Conservation (phyloP, 2,888 invertebrate genomes). For the Laothoe populi region DNA sequence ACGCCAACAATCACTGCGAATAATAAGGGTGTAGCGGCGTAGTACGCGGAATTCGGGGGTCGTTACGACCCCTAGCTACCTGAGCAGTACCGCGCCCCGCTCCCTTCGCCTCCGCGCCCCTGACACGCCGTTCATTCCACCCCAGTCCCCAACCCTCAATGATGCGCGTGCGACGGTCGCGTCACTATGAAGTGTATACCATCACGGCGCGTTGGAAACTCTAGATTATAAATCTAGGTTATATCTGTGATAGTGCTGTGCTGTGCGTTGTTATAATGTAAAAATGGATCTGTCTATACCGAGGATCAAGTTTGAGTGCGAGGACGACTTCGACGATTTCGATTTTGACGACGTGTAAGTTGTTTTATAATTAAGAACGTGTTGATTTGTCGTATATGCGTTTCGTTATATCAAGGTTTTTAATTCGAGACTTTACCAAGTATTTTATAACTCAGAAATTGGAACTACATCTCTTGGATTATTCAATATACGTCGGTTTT, state of each 20-base stretch:
- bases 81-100: constrained; percentile 43
- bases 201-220: constrained; percentile 15
- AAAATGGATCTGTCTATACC: constrained; percentile 75
- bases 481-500: too few species aligned
- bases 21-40: constrained; percentile 41
- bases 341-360: constrained; percentile 50
- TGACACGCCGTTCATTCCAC: constrained; percentile 50
- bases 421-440: not conserved
- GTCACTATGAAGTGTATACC: constrained; percentile 33
- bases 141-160: constrained; percentile 63
- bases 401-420: not conserved
- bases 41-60: constrained; percentile 67
- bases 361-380: not conserved
- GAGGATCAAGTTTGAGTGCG: constrained; percentile 65
- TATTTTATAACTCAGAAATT: not conserved
- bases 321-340: constrained; percentile 63
- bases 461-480: too few species aligned
- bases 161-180: constrained; percentile 65
- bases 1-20: constrained; percentile 16
- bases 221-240: constrained; percentile 48
- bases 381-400: constrained; percentile 2
- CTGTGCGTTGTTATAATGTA: constrained; percentile 51
- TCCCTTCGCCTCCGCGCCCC: constrained; percentile 33
- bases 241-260: constrained; percentile 34
- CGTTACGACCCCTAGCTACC: constrained; percentile 67